Base-by-base conservation (phyloP, 2,113 vertebrate species). In the Glaucidium brasilianum region DNA sequence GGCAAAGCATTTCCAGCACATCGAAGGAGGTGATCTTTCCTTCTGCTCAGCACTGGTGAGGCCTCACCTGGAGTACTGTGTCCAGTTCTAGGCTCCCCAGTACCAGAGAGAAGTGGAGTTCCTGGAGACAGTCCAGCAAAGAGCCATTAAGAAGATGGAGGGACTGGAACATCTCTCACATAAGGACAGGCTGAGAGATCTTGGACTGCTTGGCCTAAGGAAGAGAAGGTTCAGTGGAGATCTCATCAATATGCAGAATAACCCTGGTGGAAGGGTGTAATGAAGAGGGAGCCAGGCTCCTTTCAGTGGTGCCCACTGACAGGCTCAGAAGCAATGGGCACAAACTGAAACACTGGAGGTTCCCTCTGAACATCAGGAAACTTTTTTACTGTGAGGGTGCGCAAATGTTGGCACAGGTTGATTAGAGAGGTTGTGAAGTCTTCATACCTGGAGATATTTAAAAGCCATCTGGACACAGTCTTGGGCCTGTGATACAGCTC, bases 401-500 rank as follows among this genome's bases (percentile, higher is more conserved):
- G 15, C 1, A 1, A 76, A 16, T 2, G 1, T 22, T 45, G 45
- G 21, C 59, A 35, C 10, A 32, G 35, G 43, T 58, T 66, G 12
- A 26, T 32, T 29, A 30, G 39, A 60, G 37, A 43, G 7, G 11
- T 21, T 58, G 26, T 34, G 45, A 62, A 47, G 9, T 30, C 15
- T 66, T 6, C 16, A 71, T 59, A 18, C 5, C 23, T 64, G 15
- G 43, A 72, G 18, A 12, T 30, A 47, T 30, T 69, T 47, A 69
- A 55, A 66, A 68, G 9, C 19, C 1, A 1, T 12, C 47, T 59
- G 34, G 13, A 45, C 8, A 17, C 0, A 1, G 45, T 59, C 19
- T 11, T 59, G 12, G 43, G 50, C 29, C 60, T n/a, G 37, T 39
- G 14, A 39, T 30, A 16, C 59, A 53, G 5, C 39, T 6, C 53